phyloP scores from a whole-genome alignment of 2,797 vertebrate genomes.

The Toxotes lorentzi region DNA sequence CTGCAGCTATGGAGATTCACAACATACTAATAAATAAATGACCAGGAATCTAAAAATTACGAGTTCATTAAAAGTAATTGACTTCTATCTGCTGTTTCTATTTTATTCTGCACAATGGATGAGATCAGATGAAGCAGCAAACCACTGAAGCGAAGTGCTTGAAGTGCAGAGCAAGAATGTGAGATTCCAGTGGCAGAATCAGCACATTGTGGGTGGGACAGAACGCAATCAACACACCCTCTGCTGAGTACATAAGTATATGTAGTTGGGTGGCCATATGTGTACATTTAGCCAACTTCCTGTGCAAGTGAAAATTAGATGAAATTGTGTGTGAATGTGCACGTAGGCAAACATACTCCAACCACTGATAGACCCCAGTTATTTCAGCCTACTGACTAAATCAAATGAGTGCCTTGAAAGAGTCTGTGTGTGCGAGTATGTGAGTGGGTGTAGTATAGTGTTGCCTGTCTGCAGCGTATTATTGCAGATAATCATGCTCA shows the following conservation, averaged over 20 bases:
- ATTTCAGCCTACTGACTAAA: constrained; percentile 46
- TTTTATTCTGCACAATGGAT: not conserved
- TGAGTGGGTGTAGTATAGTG: constrained; percentile 8
- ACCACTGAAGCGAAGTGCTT: constrained; percentile 11
- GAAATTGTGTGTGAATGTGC: constrained; percentile 60
- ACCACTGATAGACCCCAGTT: constrained; percentile 43
- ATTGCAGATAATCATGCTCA: constrained; percentile 2
- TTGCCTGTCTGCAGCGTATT: constrained; percentile 5
- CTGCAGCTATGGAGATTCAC: not conserved
- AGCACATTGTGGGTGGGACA: constrained; percentile 35
- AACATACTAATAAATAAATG: not conserved
- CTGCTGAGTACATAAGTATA: constrained; percentile 15
- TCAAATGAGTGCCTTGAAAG: constrained; percentile 41
- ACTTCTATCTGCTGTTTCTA: not conserved
- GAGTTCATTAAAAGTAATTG: not conserved
- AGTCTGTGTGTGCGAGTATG: constrained; percentile 11
- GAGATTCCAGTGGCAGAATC: constrained; percentile 34
- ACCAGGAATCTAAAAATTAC: not conserved
- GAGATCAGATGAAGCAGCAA: not conserved
- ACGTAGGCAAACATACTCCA: constrained; percentile 55
- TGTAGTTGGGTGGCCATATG: constrained; percentile 49
- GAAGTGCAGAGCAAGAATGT: constrained; percentile 3
- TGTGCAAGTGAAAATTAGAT: constrained; percentile 60
- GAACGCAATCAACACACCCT: constrained; percentile 39
- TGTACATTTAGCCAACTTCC: constrained; percentile 56